Base-by-base conservation (phyloP, 2,797 vertebrate species). In the Merluccius polli region DNA sequence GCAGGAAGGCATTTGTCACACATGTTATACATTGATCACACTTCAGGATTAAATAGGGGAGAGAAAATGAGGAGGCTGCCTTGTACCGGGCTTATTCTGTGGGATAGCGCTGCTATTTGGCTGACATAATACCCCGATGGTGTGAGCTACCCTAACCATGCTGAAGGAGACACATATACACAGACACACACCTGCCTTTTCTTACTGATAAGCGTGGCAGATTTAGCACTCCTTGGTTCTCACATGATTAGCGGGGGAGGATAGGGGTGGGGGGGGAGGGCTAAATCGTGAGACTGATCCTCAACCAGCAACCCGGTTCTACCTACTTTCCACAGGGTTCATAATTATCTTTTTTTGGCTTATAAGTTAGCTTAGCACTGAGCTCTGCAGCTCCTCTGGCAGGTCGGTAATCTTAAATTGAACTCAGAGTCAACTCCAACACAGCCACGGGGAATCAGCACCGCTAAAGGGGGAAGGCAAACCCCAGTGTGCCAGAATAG, bases 351-450 rank as follows among this genome's bases (percentile, higher is more conserved):
- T 79, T 52, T 31, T 87, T 84, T 89, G 86, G 38, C 38, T 86
- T 90, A 85, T 78, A 80, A 73, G 71, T 36, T 4, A 76, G 79
- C 79, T 81, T 74, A 76, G 79, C 77, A 73, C 80, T 74, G 32
- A 72, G 76, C 84, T 84, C 79, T 11, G 69, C 74, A 79, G 86
- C 75, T 70, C 31, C 21, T 68, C 75, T 68, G 52, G n/a, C 85
- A 78, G 72, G 82, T 73, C 82, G 71, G 77, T 81, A 90, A 91
- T 90, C 86, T 88, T 21, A 76, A 87, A 89, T 85, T 90, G 89
- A 92, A 93, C 90, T 92, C 88, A 72, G 8, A 73, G 79, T 92
- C 84, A 92, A 87, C 91, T 85, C 87, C 80, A 83, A 85, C 79
- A 73, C 74, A 81, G 86, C 88, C 75, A 48, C 77, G 70, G 79